These are phyloP conservation scores for Pseudocheirus occidentalis DNA, from an alignment of 2,797 vertebrate species.

Conservation along the genomic window DNA sequence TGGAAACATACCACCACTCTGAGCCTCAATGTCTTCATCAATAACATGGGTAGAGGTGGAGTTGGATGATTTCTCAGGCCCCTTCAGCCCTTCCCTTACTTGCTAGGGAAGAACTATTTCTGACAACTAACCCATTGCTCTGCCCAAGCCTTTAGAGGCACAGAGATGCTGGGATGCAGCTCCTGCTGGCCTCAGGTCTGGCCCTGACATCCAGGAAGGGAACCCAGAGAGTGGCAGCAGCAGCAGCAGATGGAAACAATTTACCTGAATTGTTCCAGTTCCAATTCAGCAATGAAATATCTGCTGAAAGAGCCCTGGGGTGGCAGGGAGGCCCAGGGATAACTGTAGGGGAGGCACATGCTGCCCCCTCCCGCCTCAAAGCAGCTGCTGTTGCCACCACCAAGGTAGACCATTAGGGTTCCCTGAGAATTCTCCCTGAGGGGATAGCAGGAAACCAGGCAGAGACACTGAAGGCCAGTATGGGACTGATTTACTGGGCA, in stretches of 20 bases:
- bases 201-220: background rate
- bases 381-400: background rate
- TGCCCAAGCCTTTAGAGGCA: background rate
- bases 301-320: background rate
- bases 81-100: background rate
- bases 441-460: background rate
- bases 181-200: background rate
- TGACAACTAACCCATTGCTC: background rate
- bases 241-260: background rate
- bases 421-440: background rate
- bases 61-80: background rate
- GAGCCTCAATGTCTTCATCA: background rate
- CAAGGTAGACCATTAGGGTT: background rate
- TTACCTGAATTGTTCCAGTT: background rate
- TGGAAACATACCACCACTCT: background rate
- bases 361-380: background rate
- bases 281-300: background rate
- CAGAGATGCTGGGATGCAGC: background rate
- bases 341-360: background rate
- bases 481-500: background rate
- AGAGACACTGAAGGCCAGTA: background rate
- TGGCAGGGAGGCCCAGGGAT: background rate
- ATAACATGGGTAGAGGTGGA: background rate
- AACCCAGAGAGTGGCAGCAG: background rate
- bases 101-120: background rate